Base-by-base conservation (phyloP, 2,113 vertebrate species). In the Nansenia antarctica region DNA sequence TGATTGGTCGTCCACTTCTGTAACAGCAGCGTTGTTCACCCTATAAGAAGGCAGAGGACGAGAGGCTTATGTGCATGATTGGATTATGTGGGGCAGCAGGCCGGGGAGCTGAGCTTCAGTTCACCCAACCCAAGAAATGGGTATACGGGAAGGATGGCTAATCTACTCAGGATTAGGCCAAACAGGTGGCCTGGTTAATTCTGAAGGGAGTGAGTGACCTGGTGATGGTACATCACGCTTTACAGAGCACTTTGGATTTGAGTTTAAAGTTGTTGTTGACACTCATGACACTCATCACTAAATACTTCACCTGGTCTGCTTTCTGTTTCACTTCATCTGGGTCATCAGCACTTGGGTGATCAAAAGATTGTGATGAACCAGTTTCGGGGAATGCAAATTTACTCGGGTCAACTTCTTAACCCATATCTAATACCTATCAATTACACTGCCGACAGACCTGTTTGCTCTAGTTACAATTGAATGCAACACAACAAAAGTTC, bases 41-140 rank as follows among this genome's bases (percentile, higher is more conserved):
- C 95, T 95, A 86, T 65, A 9, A 80, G 34, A 68, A 42, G 79
- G 61, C 57, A 85, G 77, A 84, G 76, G 81, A 83, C 83, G 83
- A 79, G 74, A 22, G 76, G 62, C 85, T 82, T 87, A 61, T 55
- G 65, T 30, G 73, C 66, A 54, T 1, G 0, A 74, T 55, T 78
- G 67, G 64, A 77, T 72, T 82, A 88, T 83, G 67, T 73, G 77
- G 1, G 2, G 29, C 79, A 79, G 74, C 31, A 69, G 29, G 62
- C 4, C 22, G 39, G 0, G 0, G 69, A 79, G 77, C n/a, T 49
- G 45, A 62, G 66, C 60, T 32, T 18, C 29, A 20, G n/a, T 49
- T 59, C 61, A 77, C 31, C 53, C 18, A 63, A 29, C 29, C 9
- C 18, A 3, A n/a, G 9, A n/a, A 34, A 15, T 69, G 53, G 15